Base-by-base conservation (phyloP, 2,113 vertebrate genomes). In the Manacus vitellinus region DNA sequence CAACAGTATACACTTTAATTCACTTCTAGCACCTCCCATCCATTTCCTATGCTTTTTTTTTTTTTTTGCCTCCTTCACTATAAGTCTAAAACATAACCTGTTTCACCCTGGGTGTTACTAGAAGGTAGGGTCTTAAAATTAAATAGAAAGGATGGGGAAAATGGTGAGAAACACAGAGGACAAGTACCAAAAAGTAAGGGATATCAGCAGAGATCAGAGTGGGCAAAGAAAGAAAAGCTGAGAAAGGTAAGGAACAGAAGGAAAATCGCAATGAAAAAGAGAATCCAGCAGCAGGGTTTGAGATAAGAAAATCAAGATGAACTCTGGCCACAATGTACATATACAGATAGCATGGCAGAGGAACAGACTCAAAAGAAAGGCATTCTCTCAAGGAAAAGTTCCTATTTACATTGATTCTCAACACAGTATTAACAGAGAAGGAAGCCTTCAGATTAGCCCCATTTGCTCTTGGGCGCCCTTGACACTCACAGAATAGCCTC, bases 261-360 rank as follows among this genome's bases (percentile, higher is more conserved):
- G 8, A 68, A 58, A 84, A 62, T 18, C 43, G 22, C 25, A 89
- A 41, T 6, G 37, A 66, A 30, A 85, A 52, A 41, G 28, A 23
- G 4, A 85, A 92, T 23, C 14, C 35, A 83, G 35, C 3, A n/a
- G 54, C 0, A 56, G 9, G 3, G 22, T 23, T 25, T 46, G 54
- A 67, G 47, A 76, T 22, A 59, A n/a, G 44, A 43, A 82, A 80
- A 73, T 22, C 52, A 66, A 70, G 25, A 1, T 1, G 15, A 56
- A 20, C 27, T 74, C 31, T 52, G 63, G n/a, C 51, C 41, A 47
- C 54, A 65, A 11, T 0, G 0, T 10, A 31, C 9, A 12, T 10
- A 31, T 4, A 39, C 30, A 43, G 2, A 6, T 0, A 1, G 47
- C 12, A n/a, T 0, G 1, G 30, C 39, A 92, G 6, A 88, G 27